These are phyloP conservation scores for Pseudococcus viburni DNA, from an alignment of 2,888 invertebrate species.

Conservation along the genomic window DNA sequence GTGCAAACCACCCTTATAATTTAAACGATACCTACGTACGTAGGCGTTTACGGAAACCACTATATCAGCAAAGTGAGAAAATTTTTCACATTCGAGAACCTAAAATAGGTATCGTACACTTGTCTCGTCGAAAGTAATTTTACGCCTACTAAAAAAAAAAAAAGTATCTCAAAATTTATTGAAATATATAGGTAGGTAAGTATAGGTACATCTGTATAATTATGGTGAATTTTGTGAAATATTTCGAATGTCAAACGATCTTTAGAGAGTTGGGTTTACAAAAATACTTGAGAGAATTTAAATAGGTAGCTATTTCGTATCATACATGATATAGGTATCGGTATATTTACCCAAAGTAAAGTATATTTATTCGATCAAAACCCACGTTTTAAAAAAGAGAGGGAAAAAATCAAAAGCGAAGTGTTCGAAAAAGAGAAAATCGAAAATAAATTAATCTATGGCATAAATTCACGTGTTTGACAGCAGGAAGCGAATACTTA, in stretches of 20 bases:
- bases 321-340: not conserved
- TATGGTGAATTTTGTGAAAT: too few relatives aligned
- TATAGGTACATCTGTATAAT: too few relatives aligned
- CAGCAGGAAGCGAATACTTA: constrained; percentile 64
- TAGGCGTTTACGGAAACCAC: constrained; percentile 41
- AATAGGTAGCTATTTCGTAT: too few relatives aligned
- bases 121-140: not conserved
- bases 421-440: not conserved
- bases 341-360: too few relatives aligned
- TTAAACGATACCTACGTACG: not conserved
- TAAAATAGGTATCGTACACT: not conserved
- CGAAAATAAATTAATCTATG: constrained; percentile 59
- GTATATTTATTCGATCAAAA: not conserved
- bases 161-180: too few relatives aligned
- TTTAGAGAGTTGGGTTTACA: too few relatives aligned
- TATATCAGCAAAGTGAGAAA: constrained; percentile 21
- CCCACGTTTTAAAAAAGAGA: too few relatives aligned
- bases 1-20: constrained; percentile 39
- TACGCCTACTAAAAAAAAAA: not conserved
- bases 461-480: constrained; percentile 60
- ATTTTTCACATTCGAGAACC: not conserved
- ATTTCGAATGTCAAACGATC: too few relatives aligned
- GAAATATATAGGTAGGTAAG: not conserved
- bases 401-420: not conserved
- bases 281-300: too few relatives aligned